Conservation (phyloP, 1,140 invertebrate species). For the Cotesia vestalis region DNA sequence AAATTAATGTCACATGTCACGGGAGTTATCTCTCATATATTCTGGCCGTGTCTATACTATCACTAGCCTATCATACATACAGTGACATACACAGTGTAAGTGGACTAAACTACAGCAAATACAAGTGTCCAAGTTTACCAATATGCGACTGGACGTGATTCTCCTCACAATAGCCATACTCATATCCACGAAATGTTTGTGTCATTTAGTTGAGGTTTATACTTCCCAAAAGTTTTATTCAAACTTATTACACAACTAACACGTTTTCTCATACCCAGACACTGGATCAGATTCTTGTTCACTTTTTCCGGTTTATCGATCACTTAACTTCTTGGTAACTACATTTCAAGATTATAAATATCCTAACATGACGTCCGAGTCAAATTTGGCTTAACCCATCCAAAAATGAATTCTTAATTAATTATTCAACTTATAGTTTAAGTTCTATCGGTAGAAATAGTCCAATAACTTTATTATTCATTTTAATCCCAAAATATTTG, state of each 20-base stretch:
- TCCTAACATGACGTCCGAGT: no score
- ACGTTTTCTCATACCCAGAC: no score
- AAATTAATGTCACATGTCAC: conserved; percentile 53
- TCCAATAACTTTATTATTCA: no score
- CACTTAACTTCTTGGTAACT: background rate
- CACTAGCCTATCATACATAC: no score
- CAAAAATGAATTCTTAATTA: no score
- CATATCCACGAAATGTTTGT: background rate
- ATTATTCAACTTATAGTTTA: no score
- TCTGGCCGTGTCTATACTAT: no score
- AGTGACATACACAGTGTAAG: background rate
- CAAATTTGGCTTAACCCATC: no score
- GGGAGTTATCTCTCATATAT: conserved; percentile 27
- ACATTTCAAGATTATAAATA: background rate
- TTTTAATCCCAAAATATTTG: no score
- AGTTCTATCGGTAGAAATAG: no score
- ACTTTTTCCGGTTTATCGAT: background rate
- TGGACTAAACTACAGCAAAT: background rate
- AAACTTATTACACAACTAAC: background rate
- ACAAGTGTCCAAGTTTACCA: conserved; percentile 53
- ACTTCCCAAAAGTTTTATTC: background rate
- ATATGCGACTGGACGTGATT: conserved; percentile 53
- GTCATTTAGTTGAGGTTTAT: background rate
- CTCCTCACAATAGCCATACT: conserved; percentile 38
- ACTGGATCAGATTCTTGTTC: no score